phyloP scores from a whole-genome alignment of 92 coral and sea anemone genomes.

The Virgularia gustaviana region DNA sequence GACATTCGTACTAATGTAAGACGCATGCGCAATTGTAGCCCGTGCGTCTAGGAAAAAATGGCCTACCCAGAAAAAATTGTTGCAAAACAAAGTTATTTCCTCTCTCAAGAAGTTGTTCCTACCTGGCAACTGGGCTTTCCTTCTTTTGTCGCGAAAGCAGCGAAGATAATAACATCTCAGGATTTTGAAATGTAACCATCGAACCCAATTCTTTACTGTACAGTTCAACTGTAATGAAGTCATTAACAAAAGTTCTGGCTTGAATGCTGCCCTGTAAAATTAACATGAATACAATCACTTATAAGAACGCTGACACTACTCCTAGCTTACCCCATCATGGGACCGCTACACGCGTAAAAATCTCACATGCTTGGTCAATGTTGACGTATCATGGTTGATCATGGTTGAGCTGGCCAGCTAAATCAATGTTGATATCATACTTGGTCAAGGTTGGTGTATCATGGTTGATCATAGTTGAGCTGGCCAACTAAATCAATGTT shows the following conservation, averaged over 20 bases:
- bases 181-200: constrained; percentile 65
- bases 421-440: too few relatives aligned
- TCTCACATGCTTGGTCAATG: background rate
- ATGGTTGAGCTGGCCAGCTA: too few relatives aligned
- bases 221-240: constrained; percentile 73
- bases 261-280: constrained; percentile 63
- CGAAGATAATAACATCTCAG: constrained; percentile 59
- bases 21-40: too few relatives aligned
- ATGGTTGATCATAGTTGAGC: too few relatives aligned
- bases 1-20: too few relatives aligned
- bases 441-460: too few relatives aligned
- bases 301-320: background rate
- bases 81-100: background rate
- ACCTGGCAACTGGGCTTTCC: constrained; percentile 78
- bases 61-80: background rate
- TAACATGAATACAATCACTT: background rate
- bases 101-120: background rate
- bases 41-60: too few relatives aligned
- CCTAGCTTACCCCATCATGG: background rate
- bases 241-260: constrained; percentile 73
- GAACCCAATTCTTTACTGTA: constrained; percentile 64
- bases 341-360: background rate
- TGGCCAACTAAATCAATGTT: too few relatives aligned
- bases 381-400: too few relatives aligned
- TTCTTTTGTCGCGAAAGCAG: constrained; percentile 57